These are phyloP conservation scores for Vandiemenella viatica DNA, from an alignment of 2,888 invertebrate species.

Conservation along the genomic window DNA sequence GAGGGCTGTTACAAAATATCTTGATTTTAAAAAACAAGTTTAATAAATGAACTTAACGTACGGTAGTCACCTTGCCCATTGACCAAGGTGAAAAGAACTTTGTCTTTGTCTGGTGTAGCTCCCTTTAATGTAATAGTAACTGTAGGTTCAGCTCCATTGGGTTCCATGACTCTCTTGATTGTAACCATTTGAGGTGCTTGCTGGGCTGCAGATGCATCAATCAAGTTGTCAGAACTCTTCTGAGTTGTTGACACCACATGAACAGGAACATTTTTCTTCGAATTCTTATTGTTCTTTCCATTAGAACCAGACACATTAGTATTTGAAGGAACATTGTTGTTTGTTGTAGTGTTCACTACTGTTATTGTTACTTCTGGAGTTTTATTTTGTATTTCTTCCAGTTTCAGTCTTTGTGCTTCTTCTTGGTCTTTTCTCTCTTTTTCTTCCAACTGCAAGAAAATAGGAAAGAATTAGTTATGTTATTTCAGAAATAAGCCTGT, in stretches of 20 bases:
- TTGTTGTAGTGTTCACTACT: slow-evolving; percentile 27
- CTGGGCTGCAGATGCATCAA: slow-evolving; percentile 8
- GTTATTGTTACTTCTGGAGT: slow-evolving; percentile 33
- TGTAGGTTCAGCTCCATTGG: slow-evolving; percentile 48
- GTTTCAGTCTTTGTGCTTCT: slow-evolving; percentile 27
- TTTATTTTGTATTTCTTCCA: slow-evolving; percentile 25
- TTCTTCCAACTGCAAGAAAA: slow-evolving; percentile 27
- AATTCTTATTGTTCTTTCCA: slow-evolving; percentile 18
- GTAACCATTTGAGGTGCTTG: slow-evolving; percentile 41
- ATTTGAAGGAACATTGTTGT: slow-evolving; percentile 13
- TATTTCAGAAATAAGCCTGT: background rate
- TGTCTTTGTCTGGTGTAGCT: slow-evolving; percentile 55
- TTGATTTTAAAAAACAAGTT: too few relatives aligned
- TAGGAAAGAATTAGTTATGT: background rate
- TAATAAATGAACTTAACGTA: slow-evolving; percentile 7
- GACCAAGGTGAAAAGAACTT: slow-evolving; percentile 50
- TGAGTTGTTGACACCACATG: slow-evolving; percentile 2
- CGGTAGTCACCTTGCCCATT: slow-evolving; percentile 29
- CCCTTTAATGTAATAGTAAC: slow-evolving; percentile 65
- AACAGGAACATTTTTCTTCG: slow-evolving; percentile 10
- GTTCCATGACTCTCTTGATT: slow-evolving; percentile 52
- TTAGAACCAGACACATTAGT: slow-evolving; percentile 8
- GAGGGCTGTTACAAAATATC: too few relatives aligned
- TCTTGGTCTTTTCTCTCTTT: slow-evolving; percentile 29
- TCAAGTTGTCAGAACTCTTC: too few relatives aligned